Evolutionary conservation across 2,113 vertebrate species (phyloP), one percentile per base, ranked within the genome.

Genomic region (Rhea americana): DNA sequence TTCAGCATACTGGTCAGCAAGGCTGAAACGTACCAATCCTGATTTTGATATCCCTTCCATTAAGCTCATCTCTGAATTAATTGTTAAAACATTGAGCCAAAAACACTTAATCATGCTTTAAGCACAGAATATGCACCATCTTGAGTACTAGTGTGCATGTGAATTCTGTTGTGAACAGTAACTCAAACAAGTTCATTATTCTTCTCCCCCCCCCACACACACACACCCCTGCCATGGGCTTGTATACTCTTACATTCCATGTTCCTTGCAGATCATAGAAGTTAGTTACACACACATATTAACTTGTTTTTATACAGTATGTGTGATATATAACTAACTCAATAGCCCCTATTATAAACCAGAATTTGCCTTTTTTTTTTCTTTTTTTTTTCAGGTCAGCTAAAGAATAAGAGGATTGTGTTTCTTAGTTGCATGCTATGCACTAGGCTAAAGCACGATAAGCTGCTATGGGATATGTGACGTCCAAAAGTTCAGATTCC

Each of bases 371-470:
- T 3, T 11, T 75, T 78, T 90, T 55, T 35, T 56, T n/a, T 53
- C 8, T 77, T 50, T 30, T 51, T 22, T 51, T 80, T 92, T 75
- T 81, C 41, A 78, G 71, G 53, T 65, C 80, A 84, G 83, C 83
- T 89, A 48, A 90, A 88, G 61, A 80, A 8, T 88, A 91, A 95
- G 83, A 94, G 67, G 88, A 91, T 94, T 96, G 58, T 71, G 24
- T 76, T 91, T 91, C 73, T 82, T 79, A 88, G 93, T 77, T 85
- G 55, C n/a, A 78, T 24, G 24, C 30, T 73, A 68, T 16, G 28
- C 28, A 32, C 30, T 22, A 20, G 35, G 24, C 70, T 93, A 22
- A 93, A 82, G 77, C 56, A 84, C 7, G 50, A 28, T 82, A 93
- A 96, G 90, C 94, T 95, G 73, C 90, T 87, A 68, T 35, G 56